A percentile compares a stretch with the other conserved stretches of the same genome.
Evolutionary conservation across 1,140 invertebrate genomes (phyloP).

Genomic region (Meteorus sp.): DNA sequence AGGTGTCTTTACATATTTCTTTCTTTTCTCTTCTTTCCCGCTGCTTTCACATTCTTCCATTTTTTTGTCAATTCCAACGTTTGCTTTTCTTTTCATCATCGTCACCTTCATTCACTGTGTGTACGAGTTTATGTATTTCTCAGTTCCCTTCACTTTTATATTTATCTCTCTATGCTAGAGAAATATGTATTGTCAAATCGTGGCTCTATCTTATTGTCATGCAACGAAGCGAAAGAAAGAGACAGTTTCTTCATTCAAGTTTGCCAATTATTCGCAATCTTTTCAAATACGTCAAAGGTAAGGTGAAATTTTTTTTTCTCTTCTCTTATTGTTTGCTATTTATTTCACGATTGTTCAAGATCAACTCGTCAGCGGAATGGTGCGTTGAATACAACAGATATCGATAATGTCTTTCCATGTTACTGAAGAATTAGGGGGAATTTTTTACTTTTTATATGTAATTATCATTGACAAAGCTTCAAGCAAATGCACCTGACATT

Average conservation of each 20-base stretch:
- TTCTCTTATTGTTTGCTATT: background rate
- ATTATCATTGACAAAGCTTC: too few relatives aligned
- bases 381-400: background rate
- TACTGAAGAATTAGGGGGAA: too few relatives aligned
- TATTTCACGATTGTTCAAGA: background rate
- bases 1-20: too few relatives aligned
- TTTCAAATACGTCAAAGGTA: conserved; percentile 22
- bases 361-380: too few relatives aligned
- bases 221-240: too few relatives aligned
- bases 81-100: too few relatives aligned
- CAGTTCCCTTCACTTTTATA: too few relatives aligned
- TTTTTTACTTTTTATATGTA: background rate
- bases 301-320: conserved; percentile 12
- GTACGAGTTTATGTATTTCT: too few relatives aligned
- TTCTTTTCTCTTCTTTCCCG: background rate
- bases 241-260: conserved; percentile 23
- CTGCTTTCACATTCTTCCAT: background rate
- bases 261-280: conserved; percentile 27
- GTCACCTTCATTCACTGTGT: too few relatives aligned
- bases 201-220: conserved; percentile 19
- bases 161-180: background rate
- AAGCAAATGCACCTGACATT: too few relatives aligned
- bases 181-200: conserved; percentile 20
- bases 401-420: too few relatives aligned
- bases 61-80: background rate